phyloP scores from a whole-genome alignment of 2,888 invertebrate species.

The Morpho deidamia region DNA sequence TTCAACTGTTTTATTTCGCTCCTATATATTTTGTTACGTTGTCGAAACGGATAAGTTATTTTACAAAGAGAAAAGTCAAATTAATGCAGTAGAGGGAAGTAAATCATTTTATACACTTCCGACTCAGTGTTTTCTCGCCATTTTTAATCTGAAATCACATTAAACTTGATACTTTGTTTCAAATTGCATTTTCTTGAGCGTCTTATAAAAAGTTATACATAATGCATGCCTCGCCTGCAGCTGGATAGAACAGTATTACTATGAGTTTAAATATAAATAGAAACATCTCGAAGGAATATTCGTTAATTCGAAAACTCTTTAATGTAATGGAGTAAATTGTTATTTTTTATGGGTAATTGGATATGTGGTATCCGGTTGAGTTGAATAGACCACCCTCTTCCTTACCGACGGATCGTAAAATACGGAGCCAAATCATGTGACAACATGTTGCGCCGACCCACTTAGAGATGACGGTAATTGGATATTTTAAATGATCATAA shows the following conservation, averaged over 20 bases:
- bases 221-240: constrained; percentile 69
- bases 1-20: no score
- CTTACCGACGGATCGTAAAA: no score
- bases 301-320: no score
- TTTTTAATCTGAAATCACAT: constrained; percentile 70
- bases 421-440: not conserved
- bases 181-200: constrained; percentile 71
- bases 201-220: constrained; percentile 73
- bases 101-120: constrained; percentile 30
- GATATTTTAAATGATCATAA: no score
- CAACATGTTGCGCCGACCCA: no score
- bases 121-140: constrained; percentile 41
- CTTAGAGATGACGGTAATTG: no score
- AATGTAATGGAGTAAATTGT: no score
- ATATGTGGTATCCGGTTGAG: no score
- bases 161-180: constrained; percentile 76
- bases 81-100: constrained; percentile 17
- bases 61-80: constrained; percentile 11
- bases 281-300: not conserved
- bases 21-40: not conserved
- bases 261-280: constrained; percentile 4
- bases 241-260: constrained; percentile 48
- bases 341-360: no score
- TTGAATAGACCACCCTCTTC: constrained; percentile 4
- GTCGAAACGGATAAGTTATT: not conserved